Percentiles rank a stretch among this genome's conserved stretches.
Conservation (phyloP, 2,888 invertebrate genomes). For the Pediacus dermestoides region DNA sequence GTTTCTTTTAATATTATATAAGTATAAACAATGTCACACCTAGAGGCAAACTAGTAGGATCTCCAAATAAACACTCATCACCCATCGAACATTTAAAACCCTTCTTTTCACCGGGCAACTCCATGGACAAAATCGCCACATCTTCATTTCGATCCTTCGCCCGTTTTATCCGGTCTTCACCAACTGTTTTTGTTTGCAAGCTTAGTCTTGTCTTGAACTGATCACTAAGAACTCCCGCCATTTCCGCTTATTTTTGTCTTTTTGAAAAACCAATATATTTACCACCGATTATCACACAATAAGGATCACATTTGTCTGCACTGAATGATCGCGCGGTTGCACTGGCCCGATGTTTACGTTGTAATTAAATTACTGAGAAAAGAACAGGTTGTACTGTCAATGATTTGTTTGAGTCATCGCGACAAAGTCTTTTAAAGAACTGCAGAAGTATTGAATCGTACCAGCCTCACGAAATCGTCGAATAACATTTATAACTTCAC, state of each 20-base stretch:
- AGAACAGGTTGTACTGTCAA: conserved; percentile 11
- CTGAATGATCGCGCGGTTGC: too few relatives aligned
- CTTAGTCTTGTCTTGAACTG: conserved; percentile 70
- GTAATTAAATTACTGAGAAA: conserved; percentile 6
- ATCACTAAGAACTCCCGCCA: conserved; percentile 77
- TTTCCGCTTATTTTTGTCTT: too few relatives aligned
- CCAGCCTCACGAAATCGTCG: conserved; percentile 40
- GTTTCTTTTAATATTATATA: too few relatives aligned
- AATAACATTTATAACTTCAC: conserved; percentile 32
- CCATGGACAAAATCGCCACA: conserved; percentile 82
- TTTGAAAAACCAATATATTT: too few relatives aligned
- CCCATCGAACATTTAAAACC: conserved; percentile 73
- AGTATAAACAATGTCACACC: too few relatives aligned
- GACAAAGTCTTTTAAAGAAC: conserved; percentile 38
- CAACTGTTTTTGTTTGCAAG: conserved; percentile 74
- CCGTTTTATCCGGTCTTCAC: conserved; percentile 75
- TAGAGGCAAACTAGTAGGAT: conserved; percentile 73
- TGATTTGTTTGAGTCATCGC: conserved; percentile 33
- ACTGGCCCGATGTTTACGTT: background rate
- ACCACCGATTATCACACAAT: too few relatives aligned
- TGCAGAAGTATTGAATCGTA: conserved; percentile 34
- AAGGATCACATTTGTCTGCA: too few relatives aligned
- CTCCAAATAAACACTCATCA: conserved; percentile 71
- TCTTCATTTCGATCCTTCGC: conserved; percentile 83
- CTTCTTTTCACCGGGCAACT: conserved; percentile 69